Base-by-base conservation (phyloP, 2,888 invertebrate species). In the Acleris laterana region DNA sequence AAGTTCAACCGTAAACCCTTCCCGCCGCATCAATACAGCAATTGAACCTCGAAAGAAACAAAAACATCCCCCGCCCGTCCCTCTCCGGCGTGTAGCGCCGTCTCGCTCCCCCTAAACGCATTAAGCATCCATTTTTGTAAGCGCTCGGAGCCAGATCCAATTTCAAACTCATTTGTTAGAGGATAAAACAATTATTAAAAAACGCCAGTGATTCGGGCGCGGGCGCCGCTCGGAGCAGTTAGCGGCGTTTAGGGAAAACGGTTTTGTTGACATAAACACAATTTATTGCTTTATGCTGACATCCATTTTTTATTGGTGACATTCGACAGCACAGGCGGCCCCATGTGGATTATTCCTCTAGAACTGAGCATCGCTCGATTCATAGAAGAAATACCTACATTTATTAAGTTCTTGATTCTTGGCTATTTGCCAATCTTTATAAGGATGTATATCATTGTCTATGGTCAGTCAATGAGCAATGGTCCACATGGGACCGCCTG, bases 41-140 rank as follows among this genome's bases (percentile, higher is more conserved):
- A 66, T 62, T 62, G 66, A 42, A 44, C 67, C 62, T 38, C 62
- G 70, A 72, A 69, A 70, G 71, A 72, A 72, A 72, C 69, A 69
- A 69, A 70, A 71, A 71, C 69, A 71, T 69, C 69, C 65, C 69
- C 65, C 44, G 60, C 20, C 59, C 67, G 46, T 85, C 84, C 68
- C 78, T 59, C 65, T 85, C 75, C 13, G 16, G 17, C 72, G 62
- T 13, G 68, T 76, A 74, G 57, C 69, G 66, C 72, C 72, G 72
- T 89, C 89, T 80, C 91, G 77, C 87, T 94, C 91, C 71, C 93
- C 84, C 94, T 95, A 93, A 95, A 94, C 88, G 83, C 80, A 94
- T 95, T 94, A 94, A 87, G 93, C 94, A 93, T 94, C 94, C 94
- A 95, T 94, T 94, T 94, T 94, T 94, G 94, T 88, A 85, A 88